Base-by-base conservation (phyloP, 2,888 invertebrate species). In the Digitonthophagus gazella region DNA sequence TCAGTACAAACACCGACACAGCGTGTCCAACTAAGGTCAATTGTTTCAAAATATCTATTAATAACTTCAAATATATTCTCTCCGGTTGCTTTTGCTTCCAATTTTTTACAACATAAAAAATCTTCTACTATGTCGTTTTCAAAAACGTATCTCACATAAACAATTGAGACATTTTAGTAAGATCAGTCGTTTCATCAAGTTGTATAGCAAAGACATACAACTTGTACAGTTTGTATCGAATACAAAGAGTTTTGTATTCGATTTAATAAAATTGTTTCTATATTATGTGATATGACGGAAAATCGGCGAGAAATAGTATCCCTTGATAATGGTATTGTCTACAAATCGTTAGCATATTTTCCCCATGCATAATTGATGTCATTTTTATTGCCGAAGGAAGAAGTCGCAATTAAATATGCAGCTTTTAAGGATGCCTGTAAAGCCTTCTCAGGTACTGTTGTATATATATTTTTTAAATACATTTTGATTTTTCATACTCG, bases 291-390 rank as follows among this genome's bases (percentile, higher is more conserved):
- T 66, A 66, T 57, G 57, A 15, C 66, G 58, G 15, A 66, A 66
- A 14, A 58, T 66, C 18, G 66, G 58, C 66, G 57, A 58, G 57
- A 66, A 66, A 66, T 57, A 57, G 56, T 66, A 61, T 66, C 57
- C 18, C 66, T 66, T 66, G 58, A 66, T 66, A 66, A 66, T 66
- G n/a, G 66, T 66, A 66, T 58, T 55, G 66, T 66, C 15, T 66
- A 16, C 57, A 66, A 66, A 56, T 66, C 66, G 66, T 66, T 66
- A 65, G 57, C 66, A 66, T 57, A 58, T 15, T 54, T 66, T 66
- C 56, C 15, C 56, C 19, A 66, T 58, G 56, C 58, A 58, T 66
- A 61, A 63, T 61, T 66, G 66, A 66, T 66, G 66, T 57, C 57
- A 66, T 58, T 66, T 66, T 66, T 5, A 61, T 63, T 66, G 56